Evolutionary conservation across 2,797 vertebrate species (phyloP).

Genomic region (Falco concolor): DNA sequence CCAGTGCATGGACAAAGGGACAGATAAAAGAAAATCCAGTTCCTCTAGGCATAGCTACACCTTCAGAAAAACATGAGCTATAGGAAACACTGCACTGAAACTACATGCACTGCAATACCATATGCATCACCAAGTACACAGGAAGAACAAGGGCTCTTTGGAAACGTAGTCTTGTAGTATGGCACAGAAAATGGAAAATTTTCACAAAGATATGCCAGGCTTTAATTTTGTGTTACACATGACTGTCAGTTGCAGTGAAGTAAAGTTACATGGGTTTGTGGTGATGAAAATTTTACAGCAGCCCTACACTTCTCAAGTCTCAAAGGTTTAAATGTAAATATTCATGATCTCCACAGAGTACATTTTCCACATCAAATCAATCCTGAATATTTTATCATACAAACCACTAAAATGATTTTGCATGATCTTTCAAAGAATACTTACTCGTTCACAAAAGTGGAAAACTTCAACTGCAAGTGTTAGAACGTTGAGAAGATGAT

Average conservation of each 20-base stretch:
- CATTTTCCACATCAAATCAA: background rate
- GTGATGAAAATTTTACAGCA: background rate
- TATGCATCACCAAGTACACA: background rate
- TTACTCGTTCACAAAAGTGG: background rate
- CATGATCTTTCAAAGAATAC: conserved; percentile 5
- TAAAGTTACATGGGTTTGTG: background rate
- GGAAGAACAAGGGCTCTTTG: background rate
- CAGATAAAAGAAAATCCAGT: background rate
- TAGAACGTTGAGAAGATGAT: background rate
- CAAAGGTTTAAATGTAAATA: conserved; percentile 41
- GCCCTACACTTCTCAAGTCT: background rate
- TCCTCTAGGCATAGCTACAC: background rate
- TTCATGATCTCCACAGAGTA: conserved; percentile 28
- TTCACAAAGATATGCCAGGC: background rate
- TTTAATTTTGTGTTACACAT: background rate
- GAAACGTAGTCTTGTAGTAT: background rate
- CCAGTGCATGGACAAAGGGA: background rate
- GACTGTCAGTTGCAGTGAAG: background rate
- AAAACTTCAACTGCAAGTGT: background rate
- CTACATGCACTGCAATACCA: background rate
- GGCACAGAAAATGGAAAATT: background rate
- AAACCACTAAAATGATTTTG: conserved; percentile 12
- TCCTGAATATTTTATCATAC: conserved; percentile 49
- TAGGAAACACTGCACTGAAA: background rate
- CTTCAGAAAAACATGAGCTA: background rate